Conservation (phyloP, 2,113 vertebrate genomes). For the Pristiophorus japonicus region DNA sequence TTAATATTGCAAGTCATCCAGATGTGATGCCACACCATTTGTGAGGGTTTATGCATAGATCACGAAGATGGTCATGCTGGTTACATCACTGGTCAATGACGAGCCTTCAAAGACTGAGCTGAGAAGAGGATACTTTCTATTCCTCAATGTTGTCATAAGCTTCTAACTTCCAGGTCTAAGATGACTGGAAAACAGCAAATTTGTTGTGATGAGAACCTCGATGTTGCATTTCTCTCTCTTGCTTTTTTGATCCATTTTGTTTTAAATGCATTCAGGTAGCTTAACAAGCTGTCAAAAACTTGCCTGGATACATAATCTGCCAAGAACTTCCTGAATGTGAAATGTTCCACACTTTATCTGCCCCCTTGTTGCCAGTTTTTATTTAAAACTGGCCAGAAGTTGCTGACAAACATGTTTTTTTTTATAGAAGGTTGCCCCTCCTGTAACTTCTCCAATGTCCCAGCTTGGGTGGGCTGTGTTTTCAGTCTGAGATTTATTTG, state of each 20-base stretch:
- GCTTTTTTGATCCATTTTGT: background rate
- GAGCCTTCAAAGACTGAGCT: background rate
- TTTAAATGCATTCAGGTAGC: background rate
- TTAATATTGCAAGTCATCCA: background rate
- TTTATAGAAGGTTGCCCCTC: background rate
- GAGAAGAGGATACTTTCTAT: background rate
- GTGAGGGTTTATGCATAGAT: too few species aligned
- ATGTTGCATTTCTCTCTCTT: background rate
- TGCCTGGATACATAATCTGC: background rate
- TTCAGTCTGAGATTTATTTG: too few species aligned
- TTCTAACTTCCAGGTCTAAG: background rate
- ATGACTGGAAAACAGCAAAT: background rate
- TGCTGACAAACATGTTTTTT: background rate
- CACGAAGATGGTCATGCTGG: too few species aligned
- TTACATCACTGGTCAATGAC: background rate
- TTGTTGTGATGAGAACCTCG: too few species aligned
- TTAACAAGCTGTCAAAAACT: background rate
- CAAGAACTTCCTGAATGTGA: background rate
- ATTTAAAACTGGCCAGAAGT: background rate
- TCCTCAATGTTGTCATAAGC: background rate
- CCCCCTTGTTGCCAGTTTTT: too few species aligned
- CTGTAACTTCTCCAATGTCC: too few species aligned
- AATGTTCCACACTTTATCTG: background rate
- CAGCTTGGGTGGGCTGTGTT: too few species aligned
- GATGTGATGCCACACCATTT: background rate